Conservation (phyloP, 2,797 vertebrate species). For the Gorsachius magnificus region DNA sequence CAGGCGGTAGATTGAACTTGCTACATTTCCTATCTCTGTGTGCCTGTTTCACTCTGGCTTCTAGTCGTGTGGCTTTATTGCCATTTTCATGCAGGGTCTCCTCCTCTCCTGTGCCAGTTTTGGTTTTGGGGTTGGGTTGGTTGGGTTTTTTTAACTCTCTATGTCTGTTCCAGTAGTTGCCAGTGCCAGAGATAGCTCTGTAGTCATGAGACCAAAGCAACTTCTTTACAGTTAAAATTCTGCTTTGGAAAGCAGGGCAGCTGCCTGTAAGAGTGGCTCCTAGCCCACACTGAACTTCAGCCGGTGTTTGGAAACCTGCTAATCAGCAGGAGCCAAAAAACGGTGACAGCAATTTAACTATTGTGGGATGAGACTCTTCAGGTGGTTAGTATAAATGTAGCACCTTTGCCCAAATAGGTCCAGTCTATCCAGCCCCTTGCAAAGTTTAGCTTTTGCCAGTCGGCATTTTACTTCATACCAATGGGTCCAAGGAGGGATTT, state of each 20-base stretch:
- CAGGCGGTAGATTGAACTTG: not conserved
- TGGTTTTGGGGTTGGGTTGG: not conserved
- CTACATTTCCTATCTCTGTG: not conserved
- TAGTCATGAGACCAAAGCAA: not conserved
- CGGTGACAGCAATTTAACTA: not conserved
- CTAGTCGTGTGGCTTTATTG: not conserved
- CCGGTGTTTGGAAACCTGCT: not conserved
- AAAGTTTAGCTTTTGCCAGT: not conserved
- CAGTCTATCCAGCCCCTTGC: not conserved
- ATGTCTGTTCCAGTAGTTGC: not conserved
- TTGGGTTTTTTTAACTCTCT: not conserved
- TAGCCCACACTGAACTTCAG: not conserved
- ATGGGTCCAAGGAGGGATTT: not conserved
- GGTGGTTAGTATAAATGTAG: not conserved
- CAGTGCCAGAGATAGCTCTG: not conserved
- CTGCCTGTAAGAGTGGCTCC: not conserved
- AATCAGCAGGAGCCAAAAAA: fast-evolving
- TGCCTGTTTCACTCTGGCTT: not conserved
- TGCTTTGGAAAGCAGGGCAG: not conserved
- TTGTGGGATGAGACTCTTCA: not conserved
- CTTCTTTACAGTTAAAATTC: not conserved
- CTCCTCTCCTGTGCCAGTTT: not conserved
- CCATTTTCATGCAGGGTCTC: not conserved
- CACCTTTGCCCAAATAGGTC: not conserved
- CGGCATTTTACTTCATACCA: not conserved